Evolutionary conservation across 1,140 invertebrate species (phyloP).

Genomic region (Heliothis virescens): DNA sequence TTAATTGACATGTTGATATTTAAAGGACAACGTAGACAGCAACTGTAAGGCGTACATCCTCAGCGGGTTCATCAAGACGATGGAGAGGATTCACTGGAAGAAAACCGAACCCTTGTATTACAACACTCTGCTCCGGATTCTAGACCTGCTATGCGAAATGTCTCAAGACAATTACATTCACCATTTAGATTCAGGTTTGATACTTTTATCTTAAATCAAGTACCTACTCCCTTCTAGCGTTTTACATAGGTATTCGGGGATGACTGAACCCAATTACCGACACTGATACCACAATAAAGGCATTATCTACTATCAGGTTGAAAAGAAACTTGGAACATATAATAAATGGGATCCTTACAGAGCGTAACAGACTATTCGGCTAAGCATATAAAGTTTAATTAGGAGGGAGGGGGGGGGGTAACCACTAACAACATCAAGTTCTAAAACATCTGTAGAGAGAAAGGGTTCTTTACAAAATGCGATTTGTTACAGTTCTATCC

Average conservation of each 20-base stretch:
- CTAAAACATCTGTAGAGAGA: too few species aligned
- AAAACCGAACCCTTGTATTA: conserved; percentile 80
- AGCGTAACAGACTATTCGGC: too few species aligned
- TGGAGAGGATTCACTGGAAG: conserved; percentile 82
- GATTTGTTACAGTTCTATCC: conserved; percentile 92
- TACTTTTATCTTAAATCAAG: not conserved
- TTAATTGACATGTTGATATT: conserved; percentile 4
- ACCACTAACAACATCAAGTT: too few species aligned
- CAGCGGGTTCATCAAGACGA: conserved; percentile 80
- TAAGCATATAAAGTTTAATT: too few species aligned
- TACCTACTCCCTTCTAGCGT: too few species aligned
- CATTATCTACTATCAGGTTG: too few species aligned
- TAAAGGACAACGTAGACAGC: conserved; percentile 92
- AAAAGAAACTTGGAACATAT: too few species aligned
- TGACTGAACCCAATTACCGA: too few species aligned
- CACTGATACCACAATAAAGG: too few species aligned
- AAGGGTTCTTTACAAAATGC: not conserved
- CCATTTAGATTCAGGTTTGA: conserved; percentile 92
- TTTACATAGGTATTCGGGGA: too few species aligned
- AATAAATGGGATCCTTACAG: too few species aligned
- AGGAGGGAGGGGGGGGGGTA: too few species aligned
- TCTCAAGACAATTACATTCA: conserved; percentile 93
- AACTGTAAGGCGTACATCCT: conserved; percentile 79
- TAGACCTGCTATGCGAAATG: conserved; percentile 91
- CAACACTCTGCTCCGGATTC: conserved; percentile 84